Evolutionary conservation across 2,113 vertebrate genomes (phyloP).

Genomic region (Ictalurus punctatus): DNA sequence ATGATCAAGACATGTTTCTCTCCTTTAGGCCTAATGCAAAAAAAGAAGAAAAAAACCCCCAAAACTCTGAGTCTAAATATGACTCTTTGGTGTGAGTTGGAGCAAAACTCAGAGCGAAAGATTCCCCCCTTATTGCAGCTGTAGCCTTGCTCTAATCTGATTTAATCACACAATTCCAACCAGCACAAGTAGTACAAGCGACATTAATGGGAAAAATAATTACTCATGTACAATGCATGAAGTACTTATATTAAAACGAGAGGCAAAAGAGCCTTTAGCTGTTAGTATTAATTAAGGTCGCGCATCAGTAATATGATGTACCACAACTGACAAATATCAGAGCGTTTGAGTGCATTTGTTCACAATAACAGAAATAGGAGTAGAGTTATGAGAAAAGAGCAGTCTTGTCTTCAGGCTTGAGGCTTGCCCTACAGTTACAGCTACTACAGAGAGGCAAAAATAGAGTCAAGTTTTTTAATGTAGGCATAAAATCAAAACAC

Average conservation of each 20-base stretch:
- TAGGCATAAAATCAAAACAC: background rate
- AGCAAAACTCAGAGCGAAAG: conserved; percentile 47
- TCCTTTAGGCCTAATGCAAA: conserved; percentile 62
- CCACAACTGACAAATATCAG: conserved; percentile 49
- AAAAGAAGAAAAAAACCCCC: conserved; percentile 49
- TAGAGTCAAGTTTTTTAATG: conserved; percentile 11
- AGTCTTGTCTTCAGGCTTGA: conserved; percentile 24
- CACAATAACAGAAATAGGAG: conserved; percentile 18
- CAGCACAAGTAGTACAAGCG: conserved; percentile 53
- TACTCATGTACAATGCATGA: conserved; percentile 54
- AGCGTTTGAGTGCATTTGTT: conserved; percentile 57
- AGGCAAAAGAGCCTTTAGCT: conserved; percentile 55
- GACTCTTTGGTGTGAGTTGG: conserved; percentile 32
- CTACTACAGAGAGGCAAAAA: conserved; percentile 25
- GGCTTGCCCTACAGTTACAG: conserved; percentile 18
- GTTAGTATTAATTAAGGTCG: conserved; percentile 61
- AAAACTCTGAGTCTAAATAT: conserved; percentile 13
- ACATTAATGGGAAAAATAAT: conserved; percentile 65
- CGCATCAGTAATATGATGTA: conserved; percentile 54
- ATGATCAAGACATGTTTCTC: conserved; percentile 67
- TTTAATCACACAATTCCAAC: conserved; percentile 70
- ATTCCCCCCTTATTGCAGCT: conserved; percentile 62
- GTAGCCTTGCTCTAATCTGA: conserved; percentile 59
- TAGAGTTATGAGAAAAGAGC: conserved; percentile 21
- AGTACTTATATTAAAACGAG: conserved; percentile 57